phyloP scores from a whole-genome alignment of 2,797 vertebrate genomes.

The Megalops cyprinoides region DNA sequence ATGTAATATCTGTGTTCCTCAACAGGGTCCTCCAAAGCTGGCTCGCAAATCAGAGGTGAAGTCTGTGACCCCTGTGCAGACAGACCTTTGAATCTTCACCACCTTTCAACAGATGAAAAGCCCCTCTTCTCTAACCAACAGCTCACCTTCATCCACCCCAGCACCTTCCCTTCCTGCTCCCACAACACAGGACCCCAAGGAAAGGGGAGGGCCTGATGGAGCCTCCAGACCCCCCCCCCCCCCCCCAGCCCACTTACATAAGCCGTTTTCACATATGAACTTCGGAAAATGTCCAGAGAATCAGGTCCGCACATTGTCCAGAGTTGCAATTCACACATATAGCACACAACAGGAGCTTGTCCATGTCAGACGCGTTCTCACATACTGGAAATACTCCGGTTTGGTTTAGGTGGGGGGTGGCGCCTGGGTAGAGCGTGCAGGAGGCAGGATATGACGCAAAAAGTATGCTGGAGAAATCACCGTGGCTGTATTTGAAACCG shows the following conservation, averaged over 20 bases:
- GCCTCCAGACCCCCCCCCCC: conserved; percentile 63
- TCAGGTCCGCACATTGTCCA: too few relatives aligned
- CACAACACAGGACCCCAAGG: conserved; percentile 65
- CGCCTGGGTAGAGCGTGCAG: too few relatives aligned
- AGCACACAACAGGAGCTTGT: too few relatives aligned
- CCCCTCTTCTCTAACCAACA: conserved; percentile 58
- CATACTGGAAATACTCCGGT: too few relatives aligned
- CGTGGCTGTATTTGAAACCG: too few relatives aligned
- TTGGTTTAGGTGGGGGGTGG: too few relatives aligned
- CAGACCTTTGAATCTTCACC: conserved; percentile 76
- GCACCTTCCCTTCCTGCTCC: conserved; percentile 57
- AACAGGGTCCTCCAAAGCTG: conserved; percentile 74
- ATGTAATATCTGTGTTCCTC: conserved; percentile 10
- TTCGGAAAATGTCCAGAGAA: too few relatives aligned
- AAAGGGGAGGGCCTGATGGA: conserved; percentile 50
- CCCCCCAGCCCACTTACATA: conserved; percentile 67
- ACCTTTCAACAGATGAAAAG: conserved; percentile 71
- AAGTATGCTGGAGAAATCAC: too few relatives aligned
- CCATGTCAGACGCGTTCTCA: too few relatives aligned
- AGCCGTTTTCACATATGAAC: too few relatives aligned
- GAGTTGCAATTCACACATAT: too few relatives aligned
- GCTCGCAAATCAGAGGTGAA: conserved; percentile 76
- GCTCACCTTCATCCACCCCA: conserved; percentile 46
- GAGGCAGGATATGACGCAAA: too few relatives aligned
- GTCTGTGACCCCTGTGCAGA: conserved; percentile 66